A percentile compares a stretch with the other conserved stretches of the same genome.
These are phyloP conservation scores for Lasius platythorax DNA, from an alignment of 2,888 invertebrate species.

Conservation along the genomic window DNA sequence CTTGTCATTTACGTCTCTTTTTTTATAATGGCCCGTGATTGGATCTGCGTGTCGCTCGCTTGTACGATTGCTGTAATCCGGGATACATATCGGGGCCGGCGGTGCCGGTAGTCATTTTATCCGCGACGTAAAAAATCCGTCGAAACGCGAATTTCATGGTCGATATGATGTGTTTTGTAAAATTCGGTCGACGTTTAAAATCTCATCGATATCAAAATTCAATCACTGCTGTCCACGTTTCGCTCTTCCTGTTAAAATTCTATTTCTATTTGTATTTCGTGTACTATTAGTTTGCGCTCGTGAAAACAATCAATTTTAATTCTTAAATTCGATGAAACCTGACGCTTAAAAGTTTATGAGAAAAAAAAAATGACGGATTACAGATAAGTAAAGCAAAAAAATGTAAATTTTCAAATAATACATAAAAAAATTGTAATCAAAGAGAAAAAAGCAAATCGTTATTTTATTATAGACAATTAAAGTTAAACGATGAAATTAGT, in stretches of 20 bases:
- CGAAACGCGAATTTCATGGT: conserved; percentile 40
- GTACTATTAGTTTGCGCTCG: conserved; percentile 19
- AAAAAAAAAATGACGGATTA: background rate
- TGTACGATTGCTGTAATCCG: conserved; percentile 29
- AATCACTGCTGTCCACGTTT: conserved; percentile 24
- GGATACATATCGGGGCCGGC: background rate
- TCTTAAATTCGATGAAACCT: background rate
- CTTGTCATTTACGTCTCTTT: conserved; percentile 66
- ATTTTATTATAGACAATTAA: background rate
- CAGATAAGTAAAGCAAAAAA: background rate
- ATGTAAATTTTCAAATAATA: background rate
- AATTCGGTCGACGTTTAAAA: conserved; percentile 53
- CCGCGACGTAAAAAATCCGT: background rate
- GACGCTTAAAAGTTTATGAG: background rate
- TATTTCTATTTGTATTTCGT: conserved; percentile 17
- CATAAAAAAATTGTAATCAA: background rate
- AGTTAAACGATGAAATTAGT: background rate
- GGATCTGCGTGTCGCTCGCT: conserved; percentile 15
- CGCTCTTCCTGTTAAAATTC: conserved; percentile 31
- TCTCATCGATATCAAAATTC: conserved; percentile 53
- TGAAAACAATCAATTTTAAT: conserved; percentile 10
- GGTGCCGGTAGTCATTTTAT: conserved; percentile 8
- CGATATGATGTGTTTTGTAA: conserved; percentile 42
- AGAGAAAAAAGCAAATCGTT: background rate
- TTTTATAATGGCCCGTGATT: conserved; percentile 34